A percentile compares a stretch with the other conserved stretches of the same genome.
Conservation (phyloP, 2,797 vertebrate genomes). For the Muraenolepis orangiensis region DNA sequence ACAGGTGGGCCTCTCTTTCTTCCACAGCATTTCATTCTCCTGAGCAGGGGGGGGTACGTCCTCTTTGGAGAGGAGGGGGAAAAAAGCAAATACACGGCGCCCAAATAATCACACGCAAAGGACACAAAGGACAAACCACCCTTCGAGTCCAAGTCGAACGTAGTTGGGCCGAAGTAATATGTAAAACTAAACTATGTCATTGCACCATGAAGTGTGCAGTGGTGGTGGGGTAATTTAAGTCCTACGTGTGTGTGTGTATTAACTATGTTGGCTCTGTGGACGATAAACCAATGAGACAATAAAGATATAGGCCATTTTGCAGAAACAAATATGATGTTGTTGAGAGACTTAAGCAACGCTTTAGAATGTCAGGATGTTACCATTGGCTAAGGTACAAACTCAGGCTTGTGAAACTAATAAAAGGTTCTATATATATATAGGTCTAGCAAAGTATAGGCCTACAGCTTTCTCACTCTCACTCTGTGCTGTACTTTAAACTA, state of each 20-base stretch:
- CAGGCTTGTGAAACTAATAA: too few species aligned
- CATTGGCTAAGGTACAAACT: too few species aligned
- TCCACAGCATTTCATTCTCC: not conserved
- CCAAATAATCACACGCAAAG: not conserved
- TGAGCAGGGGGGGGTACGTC: not conserved
- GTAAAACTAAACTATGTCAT: too few species aligned
- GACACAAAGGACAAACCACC: not conserved
- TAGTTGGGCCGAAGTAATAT: not conserved
- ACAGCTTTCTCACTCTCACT: too few species aligned
- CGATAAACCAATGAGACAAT: not conserved
- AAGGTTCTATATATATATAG: not conserved
- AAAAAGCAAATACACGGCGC: not conserved
- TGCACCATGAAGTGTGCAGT: not conserved
- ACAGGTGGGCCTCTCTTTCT: not conserved
- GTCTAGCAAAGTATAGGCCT: too few species aligned
- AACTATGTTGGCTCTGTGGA: not conserved
- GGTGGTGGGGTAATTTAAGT: not conserved
- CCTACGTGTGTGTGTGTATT: too few species aligned
- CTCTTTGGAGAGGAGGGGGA: too few species aligned
- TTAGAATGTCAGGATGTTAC: too few species aligned
- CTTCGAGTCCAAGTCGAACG: not conserved
- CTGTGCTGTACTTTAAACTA: too few species aligned
- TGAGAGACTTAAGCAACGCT: not conserved
- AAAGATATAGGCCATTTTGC: not conserved
- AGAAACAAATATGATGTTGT: not conserved